These are phyloP conservation scores for Brachyhypopomus occidentalis DNA, from an alignment of 2,113 vertebrate species.

Conservation along the genomic window DNA sequence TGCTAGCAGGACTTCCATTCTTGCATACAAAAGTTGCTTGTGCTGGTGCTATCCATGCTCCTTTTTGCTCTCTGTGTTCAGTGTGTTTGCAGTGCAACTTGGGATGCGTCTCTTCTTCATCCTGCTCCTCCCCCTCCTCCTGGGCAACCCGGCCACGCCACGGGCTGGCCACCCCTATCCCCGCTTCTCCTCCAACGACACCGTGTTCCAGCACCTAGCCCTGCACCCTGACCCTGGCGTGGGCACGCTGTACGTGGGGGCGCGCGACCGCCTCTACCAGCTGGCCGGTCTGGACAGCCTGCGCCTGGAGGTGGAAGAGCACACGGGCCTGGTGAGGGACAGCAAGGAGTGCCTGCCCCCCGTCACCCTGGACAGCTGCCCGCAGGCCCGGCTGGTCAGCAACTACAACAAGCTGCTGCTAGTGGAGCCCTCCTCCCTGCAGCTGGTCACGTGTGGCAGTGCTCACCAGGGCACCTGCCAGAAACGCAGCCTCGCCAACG, in stretches of 20 bases:
- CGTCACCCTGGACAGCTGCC: conserved; percentile 82
- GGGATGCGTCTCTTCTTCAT: conserved; percentile 79
- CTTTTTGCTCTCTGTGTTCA: conserved; percentile 53
- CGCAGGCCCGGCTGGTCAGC: conserved; percentile 81
- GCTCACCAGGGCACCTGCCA: conserved; percentile 94
- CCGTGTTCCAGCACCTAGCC: conserved; percentile 87
- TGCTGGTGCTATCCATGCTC: not conserved
- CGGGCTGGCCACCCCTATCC: conserved; percentile 65
- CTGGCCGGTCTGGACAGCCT: conserved; percentile 80
- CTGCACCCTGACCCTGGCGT: conserved; percentile 84
- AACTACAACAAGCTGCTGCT: conserved; percentile 94
- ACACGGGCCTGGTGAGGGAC: conserved; percentile 86
- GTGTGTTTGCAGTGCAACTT: conserved; percentile 88
- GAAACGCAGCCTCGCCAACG: conserved; percentile 82
- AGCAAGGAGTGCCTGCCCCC: conserved; percentile 94
- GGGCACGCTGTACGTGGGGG: conserved; percentile 88
- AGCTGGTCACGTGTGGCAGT: conserved; percentile 91
- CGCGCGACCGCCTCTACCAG: conserved; percentile 91
- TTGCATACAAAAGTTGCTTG: not conserved
- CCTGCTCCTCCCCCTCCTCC: conserved; percentile 75
- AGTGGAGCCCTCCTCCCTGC: conserved; percentile 76
- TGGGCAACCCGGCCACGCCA: conserved; percentile 62
- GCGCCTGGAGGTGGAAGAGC: conserved; percentile 76
- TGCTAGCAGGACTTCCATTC: not conserved
- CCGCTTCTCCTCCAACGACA: conserved; percentile 81